phyloP scores from a whole-genome alignment of 2,797 vertebrate species.

The Falco concolor region DNA sequence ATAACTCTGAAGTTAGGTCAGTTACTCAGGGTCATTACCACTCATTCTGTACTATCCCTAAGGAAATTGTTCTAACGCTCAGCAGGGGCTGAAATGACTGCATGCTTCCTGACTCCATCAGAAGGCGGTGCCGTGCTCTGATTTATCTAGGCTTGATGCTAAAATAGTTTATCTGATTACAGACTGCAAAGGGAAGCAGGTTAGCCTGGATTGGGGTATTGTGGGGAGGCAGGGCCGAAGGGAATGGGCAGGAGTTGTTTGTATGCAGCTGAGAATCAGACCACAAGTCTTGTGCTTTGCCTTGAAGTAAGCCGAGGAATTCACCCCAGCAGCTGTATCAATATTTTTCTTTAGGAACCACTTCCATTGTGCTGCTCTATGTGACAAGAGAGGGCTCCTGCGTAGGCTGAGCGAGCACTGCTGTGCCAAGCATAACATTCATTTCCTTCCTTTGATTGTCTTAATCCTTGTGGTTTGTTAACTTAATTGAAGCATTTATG shows the following conservation, averaged over 20 bases:
- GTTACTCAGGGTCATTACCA: not conserved
- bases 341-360: not conserved
- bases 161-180: not conserved
- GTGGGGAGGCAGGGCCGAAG: not conserved
- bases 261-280: not conserved
- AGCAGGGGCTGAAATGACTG: not conserved
- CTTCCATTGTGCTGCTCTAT: not conserved
- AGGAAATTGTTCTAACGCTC: not conserved
- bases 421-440: not conserved
- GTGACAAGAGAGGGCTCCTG: not conserved
- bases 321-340: not conserved
- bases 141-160: not conserved
- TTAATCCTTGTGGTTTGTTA: slow-evolving; percentile 36
- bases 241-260: not conserved
- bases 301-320: not conserved
- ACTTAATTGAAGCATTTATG: not conserved
- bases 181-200: not conserved
- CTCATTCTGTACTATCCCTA: not conserved
- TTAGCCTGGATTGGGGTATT: not conserved
- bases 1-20: not conserved
- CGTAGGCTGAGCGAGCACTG: not conserved
- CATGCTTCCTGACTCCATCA: rapidly evolving
- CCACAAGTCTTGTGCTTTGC: not conserved
- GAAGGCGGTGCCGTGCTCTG: not conserved
- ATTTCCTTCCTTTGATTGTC: not conserved